Base-by-base conservation (phyloP, 1,140 invertebrate genomes). In the Drosophila hydei region DNA sequence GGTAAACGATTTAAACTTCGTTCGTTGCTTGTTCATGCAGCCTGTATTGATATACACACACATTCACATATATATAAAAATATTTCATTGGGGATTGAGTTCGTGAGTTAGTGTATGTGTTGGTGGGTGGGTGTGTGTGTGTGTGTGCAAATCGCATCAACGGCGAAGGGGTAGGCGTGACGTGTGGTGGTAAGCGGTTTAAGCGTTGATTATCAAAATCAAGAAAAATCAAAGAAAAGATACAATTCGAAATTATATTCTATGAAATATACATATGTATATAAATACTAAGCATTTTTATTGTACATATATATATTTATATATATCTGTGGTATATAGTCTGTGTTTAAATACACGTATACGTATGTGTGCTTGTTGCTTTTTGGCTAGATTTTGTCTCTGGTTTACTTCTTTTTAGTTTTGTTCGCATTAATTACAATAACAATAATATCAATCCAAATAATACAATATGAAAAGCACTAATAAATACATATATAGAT, bases 21-120 rank as follows among this genome's bases (percentile, higher is more conserved):
- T 75, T 85, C 56, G 81, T 87, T 72, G 78, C 68, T 88, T 87
- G 83, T 61, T 87, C 83, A 87, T 87, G 83, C 83, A 87, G 75
- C 77, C 83, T 87, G 48, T 64, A 19, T 48, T n/a, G 16, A 33
- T 54, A 33, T 12, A 33, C 9, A 33, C 25, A 50, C 54, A 40
- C 27, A 51, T 40, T 23, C 43, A 43, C 19, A 16, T 30, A 23
- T 50, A 8, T 18, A 11, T 11, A 23, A 2, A 12, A n/a, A 43
- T 45, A n/a, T 12, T 21, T 12, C 12, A 16, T 18, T 27, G 16
- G n/a, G n/a, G 12, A 38, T 12, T 42, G 6, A 42, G 38, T 30
- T 1, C 14, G 38, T 14, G 36, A 21, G 33, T 42, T 16, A 42
- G 47, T 43, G 19, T 16, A 33, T 14, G 36, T 25, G 56, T 30